Evolutionary conservation across 2,888 invertebrate genomes (phyloP).

Genomic region (Oeneis ivallda): DNA sequence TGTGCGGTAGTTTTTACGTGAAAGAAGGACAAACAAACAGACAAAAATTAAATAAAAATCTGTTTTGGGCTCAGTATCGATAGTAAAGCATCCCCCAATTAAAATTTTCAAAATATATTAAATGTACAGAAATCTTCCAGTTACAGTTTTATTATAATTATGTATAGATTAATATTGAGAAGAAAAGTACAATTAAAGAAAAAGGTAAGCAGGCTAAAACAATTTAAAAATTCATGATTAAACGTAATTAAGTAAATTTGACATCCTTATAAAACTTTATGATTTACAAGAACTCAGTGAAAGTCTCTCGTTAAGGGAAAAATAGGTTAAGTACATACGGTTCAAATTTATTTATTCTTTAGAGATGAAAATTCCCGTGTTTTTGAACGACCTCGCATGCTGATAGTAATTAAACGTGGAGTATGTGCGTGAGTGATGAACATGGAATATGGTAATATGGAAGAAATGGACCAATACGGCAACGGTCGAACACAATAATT

Average conservation of each 20-base stretch:
- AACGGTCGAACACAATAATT: not conserved
- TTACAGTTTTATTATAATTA: no score
- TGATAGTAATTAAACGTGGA: constrained; percentile 21
- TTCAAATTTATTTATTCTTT: constrained; percentile 30
- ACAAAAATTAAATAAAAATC: no score
- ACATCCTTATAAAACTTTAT: not conserved
- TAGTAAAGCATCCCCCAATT: no score
- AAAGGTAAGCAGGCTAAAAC: not conserved
- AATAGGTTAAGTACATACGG: constrained; percentile 35
- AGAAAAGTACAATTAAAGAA: not conserved
- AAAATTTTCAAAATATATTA: no score
- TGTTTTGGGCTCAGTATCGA: no score
- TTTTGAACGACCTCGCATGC: constrained; percentile 23
- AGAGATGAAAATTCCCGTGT: constrained; percentile 24
- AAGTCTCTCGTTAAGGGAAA: not conserved
- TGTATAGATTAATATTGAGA: no score
- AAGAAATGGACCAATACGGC: constrained; percentile 13
- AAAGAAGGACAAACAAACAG: no score
- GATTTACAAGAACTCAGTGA: constrained; percentile 2
- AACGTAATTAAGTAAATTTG: constrained; percentile 6
- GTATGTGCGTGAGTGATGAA: no score
- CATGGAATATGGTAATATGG: constrained; percentile 1
- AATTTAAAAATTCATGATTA: not conserved
- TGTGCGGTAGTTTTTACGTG: no score
- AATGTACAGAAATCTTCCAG: no score